These are phyloP conservation scores for Poecilia gillii DNA, from an alignment of 2,797 vertebrate species.

Conservation along the genomic window DNA sequence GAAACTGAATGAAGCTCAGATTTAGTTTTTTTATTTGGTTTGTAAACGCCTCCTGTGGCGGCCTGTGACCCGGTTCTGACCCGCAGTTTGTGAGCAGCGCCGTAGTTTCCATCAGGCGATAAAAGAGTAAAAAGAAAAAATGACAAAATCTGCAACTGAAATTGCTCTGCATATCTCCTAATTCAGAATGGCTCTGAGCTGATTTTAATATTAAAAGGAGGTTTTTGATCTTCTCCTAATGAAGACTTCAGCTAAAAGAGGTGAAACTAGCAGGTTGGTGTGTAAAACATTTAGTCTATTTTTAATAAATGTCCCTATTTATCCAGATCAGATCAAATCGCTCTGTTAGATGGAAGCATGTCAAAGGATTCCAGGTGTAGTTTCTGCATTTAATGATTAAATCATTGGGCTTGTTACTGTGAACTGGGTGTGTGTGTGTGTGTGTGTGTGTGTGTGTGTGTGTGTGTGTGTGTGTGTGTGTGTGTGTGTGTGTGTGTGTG, in stretches of 20 bases:
- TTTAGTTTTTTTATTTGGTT: background rate
- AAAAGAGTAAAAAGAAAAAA: background rate
- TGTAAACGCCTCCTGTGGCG: background rate
- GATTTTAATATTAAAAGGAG: background rate
- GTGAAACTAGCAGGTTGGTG: background rate
- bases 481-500: no score
- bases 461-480: no score
- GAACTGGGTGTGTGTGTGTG: no score
- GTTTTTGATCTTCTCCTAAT: background rate
- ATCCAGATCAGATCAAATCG: background rate
- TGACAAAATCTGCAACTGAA: background rate
- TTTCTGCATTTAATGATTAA: background rate
- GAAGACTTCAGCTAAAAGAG: background rate
- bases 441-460: no score
- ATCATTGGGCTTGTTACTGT: background rate
- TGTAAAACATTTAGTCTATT: background rate
- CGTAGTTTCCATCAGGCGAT: background rate
- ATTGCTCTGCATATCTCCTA: background rate
- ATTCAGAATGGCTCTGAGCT: background rate
- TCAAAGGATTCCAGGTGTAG: background rate
- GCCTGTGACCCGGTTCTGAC: background rate
- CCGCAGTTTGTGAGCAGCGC: background rate
- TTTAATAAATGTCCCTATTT: background rate
- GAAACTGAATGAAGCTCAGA: background rate
- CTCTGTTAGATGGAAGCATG: background rate